These are phyloP conservation scores for Bucorvus abyssinicus DNA, from an alignment of 2,797 vertebrate species.

Conservation along the genomic window DNA sequence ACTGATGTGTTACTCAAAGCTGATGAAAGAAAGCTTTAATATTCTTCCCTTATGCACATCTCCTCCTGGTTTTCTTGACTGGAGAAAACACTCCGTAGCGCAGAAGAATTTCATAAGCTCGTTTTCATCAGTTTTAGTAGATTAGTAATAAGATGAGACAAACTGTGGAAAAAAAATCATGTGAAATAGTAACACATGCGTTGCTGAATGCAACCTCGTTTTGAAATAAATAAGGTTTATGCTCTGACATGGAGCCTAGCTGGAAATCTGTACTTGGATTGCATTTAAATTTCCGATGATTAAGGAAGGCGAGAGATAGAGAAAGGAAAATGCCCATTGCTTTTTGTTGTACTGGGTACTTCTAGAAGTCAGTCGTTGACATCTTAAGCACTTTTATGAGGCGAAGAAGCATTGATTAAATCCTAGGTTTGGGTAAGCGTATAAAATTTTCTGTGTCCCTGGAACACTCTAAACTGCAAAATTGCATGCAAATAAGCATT, in stretches of 20 bases:
- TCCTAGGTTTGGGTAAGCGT: neutral
- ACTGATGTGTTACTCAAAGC: slow-evolving; percentile 9
- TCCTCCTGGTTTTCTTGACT: slow-evolving; percentile 14
- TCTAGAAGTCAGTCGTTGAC: neutral
- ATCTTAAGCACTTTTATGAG: neutral
- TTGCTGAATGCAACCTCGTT: slow-evolving; percentile 45
- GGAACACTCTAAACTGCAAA: neutral
- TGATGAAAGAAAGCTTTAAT: slow-evolving; percentile 34
- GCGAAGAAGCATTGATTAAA: neutral
- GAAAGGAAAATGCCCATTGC: neutral
- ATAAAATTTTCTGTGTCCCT: neutral
- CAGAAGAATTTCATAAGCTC: slow-evolving; percentile 33
- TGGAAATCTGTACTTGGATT: neutral
- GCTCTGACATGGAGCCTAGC: neutral
- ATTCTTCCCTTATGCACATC: neutral
- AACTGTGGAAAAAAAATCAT: slow-evolving; percentile 7
- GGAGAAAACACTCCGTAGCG: slow-evolving; percentile 20
- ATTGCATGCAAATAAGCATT: neutral
- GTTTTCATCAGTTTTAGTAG: slow-evolving; percentile 32
- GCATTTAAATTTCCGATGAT: neutral
- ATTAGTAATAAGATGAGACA: slow-evolving; percentile 9
- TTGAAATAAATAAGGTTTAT: slow-evolving; percentile 21
- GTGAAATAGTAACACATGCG: slow-evolving; percentile 53
- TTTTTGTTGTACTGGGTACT: neutral
- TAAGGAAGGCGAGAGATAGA: neutral